Conservation (phyloP, 1,140 invertebrate species). For the Aphelinus atriplicis region DNA sequence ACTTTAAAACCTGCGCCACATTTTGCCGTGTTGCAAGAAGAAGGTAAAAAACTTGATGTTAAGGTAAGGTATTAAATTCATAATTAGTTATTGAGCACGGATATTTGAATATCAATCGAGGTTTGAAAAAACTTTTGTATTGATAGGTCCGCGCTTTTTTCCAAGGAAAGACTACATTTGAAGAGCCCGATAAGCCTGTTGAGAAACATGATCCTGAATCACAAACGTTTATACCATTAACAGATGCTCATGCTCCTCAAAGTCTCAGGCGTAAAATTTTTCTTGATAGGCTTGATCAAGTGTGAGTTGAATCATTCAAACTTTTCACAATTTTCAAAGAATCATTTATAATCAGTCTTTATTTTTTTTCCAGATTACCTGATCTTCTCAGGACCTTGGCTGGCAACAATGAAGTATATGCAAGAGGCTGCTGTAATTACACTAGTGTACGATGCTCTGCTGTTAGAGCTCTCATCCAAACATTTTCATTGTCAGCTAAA, state of each 20-base stretch:
- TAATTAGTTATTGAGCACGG: conserved; percentile 5
- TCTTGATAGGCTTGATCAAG: conserved; percentile 61
- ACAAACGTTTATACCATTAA: conserved; percentile 56
- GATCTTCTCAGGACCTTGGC: conserved; percentile 58
- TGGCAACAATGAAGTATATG: conserved; percentile 35
- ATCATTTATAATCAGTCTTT: neutral
- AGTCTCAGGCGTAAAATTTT: conserved; percentile 62
- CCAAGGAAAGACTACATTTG: conserved; percentile 51
- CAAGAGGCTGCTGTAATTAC: conserved; percentile 42
- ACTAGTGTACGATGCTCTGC: conserved; percentile 44
- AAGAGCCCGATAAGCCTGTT: conserved; percentile 32
- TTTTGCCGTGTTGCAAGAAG: conserved; percentile 58
- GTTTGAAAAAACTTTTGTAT: neutral
- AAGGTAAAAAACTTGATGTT: conserved; percentile 57
- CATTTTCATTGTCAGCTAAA: conserved; percentile 61
- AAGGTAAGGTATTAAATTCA: conserved; percentile 48
- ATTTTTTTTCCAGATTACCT: conserved; percentile 54
- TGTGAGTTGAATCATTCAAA: conserved; percentile 47
- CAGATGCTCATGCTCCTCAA: conserved; percentile 58
- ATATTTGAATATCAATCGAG: no score
- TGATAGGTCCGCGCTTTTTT: conserved; percentile 61
- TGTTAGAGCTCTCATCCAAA: conserved; percentile 58
- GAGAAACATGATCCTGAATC: conserved; percentile 31
- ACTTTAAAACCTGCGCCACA: conserved; percentile 60
- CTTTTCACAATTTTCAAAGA: neutral